Evolutionary conservation across 2,888 invertebrate genomes (phyloP).

Genomic region (Troides oblongomaculatus): DNA sequence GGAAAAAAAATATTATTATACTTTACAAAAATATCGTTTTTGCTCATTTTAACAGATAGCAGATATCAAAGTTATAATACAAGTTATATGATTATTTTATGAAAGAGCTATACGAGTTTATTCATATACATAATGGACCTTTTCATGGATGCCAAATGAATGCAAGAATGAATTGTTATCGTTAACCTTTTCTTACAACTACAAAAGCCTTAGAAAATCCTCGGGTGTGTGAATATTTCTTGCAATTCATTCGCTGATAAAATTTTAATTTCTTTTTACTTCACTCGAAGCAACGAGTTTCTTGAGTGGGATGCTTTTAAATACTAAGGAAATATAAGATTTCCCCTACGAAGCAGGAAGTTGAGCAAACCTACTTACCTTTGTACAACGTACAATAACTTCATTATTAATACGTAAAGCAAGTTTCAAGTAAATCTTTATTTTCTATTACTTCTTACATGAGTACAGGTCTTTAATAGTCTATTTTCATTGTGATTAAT

Average conservation of each 20-base stretch:
- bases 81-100: not conserved
- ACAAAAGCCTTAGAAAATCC: constrained; percentile 24
- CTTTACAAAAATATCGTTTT: not conserved
- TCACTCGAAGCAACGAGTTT: constrained; percentile 5
- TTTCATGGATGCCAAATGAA: constrained; percentile 20
- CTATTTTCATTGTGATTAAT: not conserved
- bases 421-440: not conserved
- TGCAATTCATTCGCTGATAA: constrained; percentile 28
- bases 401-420: constrained; percentile 5
- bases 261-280: constrained; percentile 8
- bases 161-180: constrained; percentile 10
- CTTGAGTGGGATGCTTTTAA: constrained; percentile 12
- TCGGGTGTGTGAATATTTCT: constrained; percentile 21
- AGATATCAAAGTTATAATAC: not conserved
- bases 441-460: not conserved
- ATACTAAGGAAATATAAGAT: constrained; percentile 19
- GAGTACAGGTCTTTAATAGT: not conserved
- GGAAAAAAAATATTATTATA: not conserved
- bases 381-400: constrained; percentile 3
- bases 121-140: constrained; percentile 11
- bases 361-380: constrained; percentile 14
- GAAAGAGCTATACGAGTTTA: not conserved
- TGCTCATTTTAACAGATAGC: not conserved
- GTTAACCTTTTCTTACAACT: constrained; percentile 21
- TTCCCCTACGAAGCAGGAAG: constrained; percentile 15